A percentile compares a stretch with the other conserved stretches of the same genome.
Evolutionary conservation across 1,140 invertebrate genomes (phyloP).

Genomic region (Wasmannia auropunctata): DNA sequence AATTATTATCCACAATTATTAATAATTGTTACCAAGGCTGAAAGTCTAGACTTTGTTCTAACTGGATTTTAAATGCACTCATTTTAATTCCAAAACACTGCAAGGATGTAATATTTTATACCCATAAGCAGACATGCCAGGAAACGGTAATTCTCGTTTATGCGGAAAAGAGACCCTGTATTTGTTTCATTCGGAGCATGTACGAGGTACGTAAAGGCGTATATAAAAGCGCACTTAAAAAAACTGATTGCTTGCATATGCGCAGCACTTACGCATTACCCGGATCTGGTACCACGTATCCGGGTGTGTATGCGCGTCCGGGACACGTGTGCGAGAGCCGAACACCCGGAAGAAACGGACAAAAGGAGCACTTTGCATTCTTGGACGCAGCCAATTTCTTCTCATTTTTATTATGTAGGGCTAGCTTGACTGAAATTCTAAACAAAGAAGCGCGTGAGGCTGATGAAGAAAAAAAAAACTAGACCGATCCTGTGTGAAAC

Average conservation of each 20-base stretch:
- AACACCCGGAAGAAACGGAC: not conserved
- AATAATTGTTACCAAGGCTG: not conserved
- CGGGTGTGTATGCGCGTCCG: not conserved
- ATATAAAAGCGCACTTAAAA: not conserved
- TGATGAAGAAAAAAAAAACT: not conserved
- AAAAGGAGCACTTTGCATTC: not conserved
- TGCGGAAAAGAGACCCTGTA: not conserved
- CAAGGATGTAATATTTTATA: not conserved
- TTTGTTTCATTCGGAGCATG: not conserved
- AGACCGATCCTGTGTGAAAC: not conserved
- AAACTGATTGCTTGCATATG: not conserved
- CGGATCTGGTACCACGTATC: not conserved
- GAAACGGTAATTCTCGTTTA: not conserved
- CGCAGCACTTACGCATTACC: conserved; percentile 2
- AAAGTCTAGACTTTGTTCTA: not conserved
- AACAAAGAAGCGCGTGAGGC: not conserved
- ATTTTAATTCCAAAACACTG: not conserved
- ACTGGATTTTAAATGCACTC: not conserved
- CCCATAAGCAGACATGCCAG: not conserved
- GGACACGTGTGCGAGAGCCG: not conserved
- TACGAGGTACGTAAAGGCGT: not conserved
- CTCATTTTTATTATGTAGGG: not conserved
- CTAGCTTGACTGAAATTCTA: not conserved
- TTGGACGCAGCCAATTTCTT: not conserved
- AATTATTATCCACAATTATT: not conserved